Evolutionary conservation across 2,797 vertebrate species (phyloP), one percentile per base, ranked within the genome.

Genomic region (Notolabrus celidotus): DNA sequence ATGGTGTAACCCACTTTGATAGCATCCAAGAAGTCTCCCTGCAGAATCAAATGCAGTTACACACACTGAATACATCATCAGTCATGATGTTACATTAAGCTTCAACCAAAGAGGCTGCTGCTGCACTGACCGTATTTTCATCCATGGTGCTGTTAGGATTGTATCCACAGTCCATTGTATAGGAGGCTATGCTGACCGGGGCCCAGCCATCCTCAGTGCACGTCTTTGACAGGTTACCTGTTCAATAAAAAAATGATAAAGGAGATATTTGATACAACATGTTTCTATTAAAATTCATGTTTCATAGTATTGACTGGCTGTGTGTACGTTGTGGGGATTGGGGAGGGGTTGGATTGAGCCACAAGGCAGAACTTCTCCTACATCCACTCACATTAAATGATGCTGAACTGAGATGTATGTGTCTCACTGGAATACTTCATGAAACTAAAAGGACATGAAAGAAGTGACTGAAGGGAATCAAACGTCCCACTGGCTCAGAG

Each of bases 1-100:
- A 99, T 85, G 69, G 97, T 98, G 92, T 99, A 99, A 46, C 97
- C 96, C 0, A 95, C 96, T 95, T 96, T 97, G 87, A 99, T 91
- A 0, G 94, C 90, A 1, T 46, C 73, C 1, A 92, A 96, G 86
- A 99, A 98, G 0, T 91, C 39, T 0, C 84, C 94, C 95, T 94
- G 88, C n/a, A 58, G 71, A 77, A 54, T 79, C 7, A 83, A 10
- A 52, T 27, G 29, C 41, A 33, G 27, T 71, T 47, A 58, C 7
- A 70, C n/a, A 34, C 14, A 49, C 3, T 64, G 9, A 19, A 70
- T 61, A 52, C 31, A 25, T 62, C 10, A 72, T 50, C 11, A 22
- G 36, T n/a, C n/a, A n/a, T n/a, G 25, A 36, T 22, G 62, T 22
- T n/a, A 14, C 12, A 6, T 2, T 22, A 53, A 19, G 16, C 10